phyloP scores from a whole-genome alignment of 2,888 invertebrate species.

The Dione vanillae region DNA sequence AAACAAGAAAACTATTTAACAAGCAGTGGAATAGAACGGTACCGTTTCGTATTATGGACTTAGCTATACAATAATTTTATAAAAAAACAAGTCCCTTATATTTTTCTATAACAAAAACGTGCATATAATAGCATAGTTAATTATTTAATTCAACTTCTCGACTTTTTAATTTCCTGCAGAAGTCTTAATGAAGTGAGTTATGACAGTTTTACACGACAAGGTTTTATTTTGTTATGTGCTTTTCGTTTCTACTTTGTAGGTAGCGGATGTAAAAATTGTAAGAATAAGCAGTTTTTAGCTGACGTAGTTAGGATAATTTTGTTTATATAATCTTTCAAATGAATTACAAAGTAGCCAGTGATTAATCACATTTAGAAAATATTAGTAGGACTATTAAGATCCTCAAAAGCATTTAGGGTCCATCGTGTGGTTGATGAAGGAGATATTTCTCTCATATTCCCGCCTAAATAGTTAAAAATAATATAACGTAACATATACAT shows the following conservation, averaged over 20 bases:
- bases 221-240: conserved; percentile 44
- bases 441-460: background rate
- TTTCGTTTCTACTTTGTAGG: conserved; percentile 37
- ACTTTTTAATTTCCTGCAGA: conserved; percentile 68
- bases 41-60: conserved; percentile 12
- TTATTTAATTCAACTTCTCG: conserved; percentile 45
- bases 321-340: too few species aligned
- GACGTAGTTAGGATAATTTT: too few species aligned
- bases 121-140: conserved; percentile 36
- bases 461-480: background rate
- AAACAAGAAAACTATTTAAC: conserved; percentile 6
- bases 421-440: too few species aligned
- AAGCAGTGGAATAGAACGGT: conserved; percentile 6
- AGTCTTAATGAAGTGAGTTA: conserved; percentile 60
- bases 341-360: too few species aligned
- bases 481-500: background rate
- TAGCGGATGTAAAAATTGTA: background rate
- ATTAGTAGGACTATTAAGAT: too few species aligned
- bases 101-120: conserved; percentile 33
- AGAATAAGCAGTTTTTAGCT: too few species aligned
- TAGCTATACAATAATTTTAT: conserved; percentile 15
- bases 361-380: too few species aligned
- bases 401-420: too few species aligned
- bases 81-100: conserved; percentile 10
- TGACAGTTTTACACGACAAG: conserved; percentile 57